Evolutionary conservation across 2,113 vertebrate genomes (phyloP).

Genomic region (Peromyscus polionotus): DNA sequence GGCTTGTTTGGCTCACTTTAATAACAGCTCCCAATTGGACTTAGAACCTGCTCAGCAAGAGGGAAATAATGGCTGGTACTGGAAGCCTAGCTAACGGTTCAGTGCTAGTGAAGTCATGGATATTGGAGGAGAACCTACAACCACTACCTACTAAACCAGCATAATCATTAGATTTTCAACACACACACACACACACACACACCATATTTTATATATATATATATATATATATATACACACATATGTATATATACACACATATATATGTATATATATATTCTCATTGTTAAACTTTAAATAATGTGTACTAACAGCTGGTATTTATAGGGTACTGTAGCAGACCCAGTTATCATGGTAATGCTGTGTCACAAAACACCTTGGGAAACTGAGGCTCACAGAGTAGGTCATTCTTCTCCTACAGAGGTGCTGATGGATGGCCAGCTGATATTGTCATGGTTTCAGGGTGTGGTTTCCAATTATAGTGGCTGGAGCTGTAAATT

Average conservation of each 20-base stretch:
- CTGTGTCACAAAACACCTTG: not conserved
- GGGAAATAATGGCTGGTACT: not conserved
- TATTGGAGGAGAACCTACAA: not conserved
- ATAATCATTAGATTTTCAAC: not conserved
- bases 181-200: not conserved
- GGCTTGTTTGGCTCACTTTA: not conserved
- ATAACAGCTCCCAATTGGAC: not conserved
- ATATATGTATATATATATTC: not conserved
- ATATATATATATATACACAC: not conserved
- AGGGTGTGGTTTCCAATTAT: not conserved
- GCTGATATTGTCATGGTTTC: not conserved
- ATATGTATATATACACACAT: accelerated
- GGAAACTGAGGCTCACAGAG: not conserved
- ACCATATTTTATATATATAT: no score
- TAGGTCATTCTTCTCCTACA: not conserved
- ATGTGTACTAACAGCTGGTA: not conserved
- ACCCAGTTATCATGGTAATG: not conserved
- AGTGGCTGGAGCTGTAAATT: not conserved
- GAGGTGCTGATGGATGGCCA: not conserved
- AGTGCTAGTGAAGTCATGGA: not conserved
- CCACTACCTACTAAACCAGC: not conserved
- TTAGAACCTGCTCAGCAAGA: not conserved
- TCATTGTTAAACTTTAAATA: not conserved
- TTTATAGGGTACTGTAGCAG: not conserved
- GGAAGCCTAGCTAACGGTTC: not conserved